Conservation (phyloP, 2,113 vertebrate genomes). For the Nanorana parkeri region DNA sequence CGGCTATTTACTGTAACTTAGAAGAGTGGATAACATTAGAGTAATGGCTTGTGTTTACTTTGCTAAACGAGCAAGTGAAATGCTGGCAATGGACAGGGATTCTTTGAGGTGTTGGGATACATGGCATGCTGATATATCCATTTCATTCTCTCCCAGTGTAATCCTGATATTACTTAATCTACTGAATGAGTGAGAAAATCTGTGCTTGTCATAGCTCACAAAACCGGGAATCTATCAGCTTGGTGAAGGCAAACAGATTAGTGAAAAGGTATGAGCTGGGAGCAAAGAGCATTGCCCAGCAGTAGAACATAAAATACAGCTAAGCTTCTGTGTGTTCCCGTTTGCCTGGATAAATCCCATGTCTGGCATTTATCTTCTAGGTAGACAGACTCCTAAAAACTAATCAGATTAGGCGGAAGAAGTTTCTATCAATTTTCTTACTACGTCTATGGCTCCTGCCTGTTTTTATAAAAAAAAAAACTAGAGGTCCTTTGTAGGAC, state of each 20-base stretch:
- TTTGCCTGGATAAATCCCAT: no score
- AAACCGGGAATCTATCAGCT: not conserved
- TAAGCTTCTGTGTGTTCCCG: not conserved
- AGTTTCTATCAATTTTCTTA: no score
- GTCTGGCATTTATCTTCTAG: no score
- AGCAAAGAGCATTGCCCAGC: not conserved
- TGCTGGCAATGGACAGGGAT: slow-evolving; percentile 22
- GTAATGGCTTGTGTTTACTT: slow-evolving; percentile 17
- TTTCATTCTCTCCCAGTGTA: slow-evolving; percentile 9
- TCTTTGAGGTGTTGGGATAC: slow-evolving; percentile 7
- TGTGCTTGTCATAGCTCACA: not conserved
- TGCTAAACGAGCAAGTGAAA: slow-evolving; percentile 17
- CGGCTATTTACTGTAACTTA: slow-evolving; percentile 48
- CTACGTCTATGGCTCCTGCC: no score
- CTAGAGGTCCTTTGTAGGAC: no score
- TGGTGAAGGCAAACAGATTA: not conserved
- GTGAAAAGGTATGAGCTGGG: not conserved
- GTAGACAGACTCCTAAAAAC: no score
- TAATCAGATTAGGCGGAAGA: no score
- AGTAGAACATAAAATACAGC: not conserved
- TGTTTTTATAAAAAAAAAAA: no score
- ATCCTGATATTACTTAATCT: slow-evolving; percentile 19
- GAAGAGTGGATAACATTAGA: slow-evolving; percentile 22
- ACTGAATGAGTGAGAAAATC: slow-evolving; percentile 2
- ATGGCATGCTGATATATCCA: not conserved